Base-by-base conservation (phyloP, 2,888 invertebrate species). In the Agrilus biguttatus region DNA sequence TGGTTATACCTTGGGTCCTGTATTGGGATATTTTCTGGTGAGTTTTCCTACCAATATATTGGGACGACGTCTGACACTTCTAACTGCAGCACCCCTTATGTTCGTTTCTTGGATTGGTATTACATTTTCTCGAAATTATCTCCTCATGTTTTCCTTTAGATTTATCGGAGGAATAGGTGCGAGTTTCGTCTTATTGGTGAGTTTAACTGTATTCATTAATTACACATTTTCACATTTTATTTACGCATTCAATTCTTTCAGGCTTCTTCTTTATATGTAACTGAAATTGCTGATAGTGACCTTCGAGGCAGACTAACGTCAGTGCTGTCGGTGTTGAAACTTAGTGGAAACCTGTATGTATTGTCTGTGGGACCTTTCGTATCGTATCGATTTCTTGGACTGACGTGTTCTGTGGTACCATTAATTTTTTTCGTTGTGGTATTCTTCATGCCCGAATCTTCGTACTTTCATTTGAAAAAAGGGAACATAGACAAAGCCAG, bases 91-190 rank as follows among this genome's bases (percentile, higher is more conserved):
- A 0, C 49, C 70, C 10, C 74, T 77, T 0, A 66, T 71, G 17
- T 60, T 71, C 32, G 41, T 72, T 50, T 73, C 74, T 51, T 75
- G 74, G 71, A 33, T 49, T 2, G 54, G 63, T 2, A 23, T 62
- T 14, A 14, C 42, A 12, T 50, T 49, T 36, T 43, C 44, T 8
- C 43, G 40, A 21, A 43, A 46, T 3, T 14, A 75, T 0, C 55
- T 57, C 0, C 73, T 76, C 72, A 65, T 79, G 4, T 72, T 74
- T 50, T 62, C 69, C 1, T 78, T 77, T 0, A 66, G 80, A 40
- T 73, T 81, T 38, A 65, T 83, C 33, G 74, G 75, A 5, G 86
- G 85, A 33, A 55, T 81, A 8, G 76, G 79, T 19, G 77, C 28
- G 10, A 10, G 28, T 6, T 17, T 40, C 14, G 36, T 77, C 33